Conservation (phyloP, 2,797 vertebrate species). For the Aeoliscus strigatus region DNA sequence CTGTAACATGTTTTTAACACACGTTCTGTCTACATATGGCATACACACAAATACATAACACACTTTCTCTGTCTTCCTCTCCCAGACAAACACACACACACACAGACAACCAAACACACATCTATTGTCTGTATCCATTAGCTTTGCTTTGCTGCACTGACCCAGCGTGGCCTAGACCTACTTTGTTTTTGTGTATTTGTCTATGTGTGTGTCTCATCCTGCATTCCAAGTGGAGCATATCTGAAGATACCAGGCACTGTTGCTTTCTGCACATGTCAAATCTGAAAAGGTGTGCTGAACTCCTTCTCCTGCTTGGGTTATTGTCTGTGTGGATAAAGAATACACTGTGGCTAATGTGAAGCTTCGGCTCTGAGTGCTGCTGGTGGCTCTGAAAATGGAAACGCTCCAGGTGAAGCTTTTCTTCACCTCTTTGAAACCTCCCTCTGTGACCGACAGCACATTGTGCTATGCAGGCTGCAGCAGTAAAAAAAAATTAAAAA, state of each 20-base stretch:
- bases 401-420: conserved; percentile 45
- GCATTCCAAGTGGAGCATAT: conserved; percentile 35
- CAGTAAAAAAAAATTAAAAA: too few relatives aligned
- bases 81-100: conserved; percentile 12
- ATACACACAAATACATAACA: too few relatives aligned
- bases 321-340: conserved; percentile 39
- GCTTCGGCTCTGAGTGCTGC: neutral
- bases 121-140: conserved; percentile 60
- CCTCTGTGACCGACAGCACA: too few relatives aligned
- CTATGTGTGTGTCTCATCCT: conserved; percentile 9
- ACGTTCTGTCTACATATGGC: too few relatives aligned
- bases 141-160: conserved; percentile 52
- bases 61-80: too few relatives aligned
- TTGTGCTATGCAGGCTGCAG: too few relatives aligned
- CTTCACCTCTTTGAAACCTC: conserved; percentile 45
- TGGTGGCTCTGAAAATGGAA: conserved; percentile 13
- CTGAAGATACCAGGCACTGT: conserved; percentile 24
- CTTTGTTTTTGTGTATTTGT: conserved; percentile 22
- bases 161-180: conserved; percentile 40
- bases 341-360: conserved; percentile 23
- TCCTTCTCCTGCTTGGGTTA: conserved; percentile 24
- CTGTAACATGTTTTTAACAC: too few relatives aligned
- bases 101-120: conserved; percentile 18
- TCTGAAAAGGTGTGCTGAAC: conserved; percentile 1
- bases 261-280: conserved; percentile 22